phyloP scores from a whole-genome alignment of 2,113 vertebrate species.

The Cacatua alba region DNA sequence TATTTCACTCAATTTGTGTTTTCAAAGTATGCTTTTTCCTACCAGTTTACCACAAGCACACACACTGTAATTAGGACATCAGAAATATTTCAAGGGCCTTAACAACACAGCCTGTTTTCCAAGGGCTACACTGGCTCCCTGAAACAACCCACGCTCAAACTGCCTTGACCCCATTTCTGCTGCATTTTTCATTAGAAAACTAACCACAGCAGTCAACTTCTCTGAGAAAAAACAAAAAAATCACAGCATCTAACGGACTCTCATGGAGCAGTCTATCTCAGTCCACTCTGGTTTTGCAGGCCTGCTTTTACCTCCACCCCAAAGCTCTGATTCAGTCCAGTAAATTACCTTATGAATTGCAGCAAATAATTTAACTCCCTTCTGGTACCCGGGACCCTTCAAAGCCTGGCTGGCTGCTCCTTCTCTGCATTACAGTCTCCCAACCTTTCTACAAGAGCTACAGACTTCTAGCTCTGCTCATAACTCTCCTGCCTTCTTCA shows the following conservation, averaged over 20 bases:
- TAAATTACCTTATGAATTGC: neutral
- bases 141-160: neutral
- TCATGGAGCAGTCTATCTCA: neutral
- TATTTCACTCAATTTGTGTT: neutral
- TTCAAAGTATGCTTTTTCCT: neutral
- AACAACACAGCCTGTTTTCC: neutral
- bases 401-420: neutral
- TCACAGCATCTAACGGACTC: neutral
- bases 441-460: neutral
- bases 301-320: neutral
- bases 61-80: neutral
- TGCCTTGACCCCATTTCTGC: neutral
- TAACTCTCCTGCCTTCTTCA: neutral
- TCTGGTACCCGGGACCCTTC: neutral
- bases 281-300: neutral
- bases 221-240: neutral
- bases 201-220: neutral
- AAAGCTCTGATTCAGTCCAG: neutral
- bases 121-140: neutral
- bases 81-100: neutral
- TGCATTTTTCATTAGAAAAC: neutral
- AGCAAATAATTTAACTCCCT: neutral
- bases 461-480: neutral
- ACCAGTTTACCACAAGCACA: fast-evolving
- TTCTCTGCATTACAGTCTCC: neutral